Conservation (phyloP, 2,797 vertebrate genomes). For the Echiichthys vipera region DNA sequence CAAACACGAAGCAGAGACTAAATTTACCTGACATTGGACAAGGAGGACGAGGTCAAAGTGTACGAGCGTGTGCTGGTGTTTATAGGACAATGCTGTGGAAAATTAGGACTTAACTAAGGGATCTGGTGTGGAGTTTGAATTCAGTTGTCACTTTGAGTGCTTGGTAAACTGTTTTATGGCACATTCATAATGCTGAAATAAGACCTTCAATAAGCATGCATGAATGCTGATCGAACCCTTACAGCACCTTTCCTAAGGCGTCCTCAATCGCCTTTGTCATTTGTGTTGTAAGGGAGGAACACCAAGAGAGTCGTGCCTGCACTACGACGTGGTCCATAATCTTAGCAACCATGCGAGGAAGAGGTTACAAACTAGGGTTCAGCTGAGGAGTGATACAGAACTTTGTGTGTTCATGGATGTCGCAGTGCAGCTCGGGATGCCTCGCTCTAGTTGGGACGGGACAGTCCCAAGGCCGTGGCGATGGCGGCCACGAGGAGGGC, state of each 20-base stretch:
- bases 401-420: slow-evolving; percentile 64
- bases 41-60: slow-evolving; percentile 44
- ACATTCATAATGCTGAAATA: slow-evolving; percentile 72
- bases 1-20: slow-evolving; percentile 59
- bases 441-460: slow-evolving; percentile 69
- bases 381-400: slow-evolving; percentile 54
- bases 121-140: slow-evolving; percentile 30
- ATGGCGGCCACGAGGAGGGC: slow-evolving; percentile 65
- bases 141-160: slow-evolving; percentile 33
- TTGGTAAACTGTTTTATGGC: slow-evolving; percentile 59
- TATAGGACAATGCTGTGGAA: slow-evolving; percentile 28
- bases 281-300: slow-evolving; percentile 52
- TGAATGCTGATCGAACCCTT: slow-evolving; percentile 53
- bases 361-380: slow-evolving; percentile 51
- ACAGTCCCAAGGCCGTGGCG: slow-evolving; percentile 61
- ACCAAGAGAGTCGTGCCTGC: slow-evolving; percentile 45
- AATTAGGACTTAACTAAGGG: slow-evolving; percentile 26
- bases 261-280: slow-evolving; percentile 65
- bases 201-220: slow-evolving; percentile 69
- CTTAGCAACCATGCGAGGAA: slow-evolving; percentile 54
- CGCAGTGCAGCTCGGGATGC: slow-evolving; percentile 47
- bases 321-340: slow-evolving; percentile 52
- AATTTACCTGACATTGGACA: slow-evolving; percentile 73
- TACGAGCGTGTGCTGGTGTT: slow-evolving; percentile 27
- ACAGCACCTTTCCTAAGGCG: slow-evolving; percentile 65